Conservation (phyloP, 1,140 invertebrate genomes). For the Maconellicoccus hirsutus region DNA sequence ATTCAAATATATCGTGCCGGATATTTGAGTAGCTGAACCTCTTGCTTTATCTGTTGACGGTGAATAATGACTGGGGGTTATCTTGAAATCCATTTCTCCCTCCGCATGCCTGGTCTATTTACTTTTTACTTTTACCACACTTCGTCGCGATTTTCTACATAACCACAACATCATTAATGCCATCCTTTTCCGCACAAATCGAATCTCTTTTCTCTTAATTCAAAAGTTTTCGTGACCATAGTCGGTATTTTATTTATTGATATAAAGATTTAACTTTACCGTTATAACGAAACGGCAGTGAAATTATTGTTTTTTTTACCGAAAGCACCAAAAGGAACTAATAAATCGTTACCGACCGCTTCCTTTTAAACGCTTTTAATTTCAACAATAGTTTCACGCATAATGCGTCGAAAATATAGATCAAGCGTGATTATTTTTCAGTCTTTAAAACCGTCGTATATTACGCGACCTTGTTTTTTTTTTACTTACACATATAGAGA, state of each 20-base stretch:
- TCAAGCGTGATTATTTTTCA: no score
- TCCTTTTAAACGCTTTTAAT: not conserved
- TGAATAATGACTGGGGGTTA: conserved; percentile 15
- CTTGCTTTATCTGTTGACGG: not conserved
- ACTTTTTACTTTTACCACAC: not conserved
- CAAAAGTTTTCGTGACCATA: not conserved
- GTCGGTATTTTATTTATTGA: not conserved
- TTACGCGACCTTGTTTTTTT: no score
- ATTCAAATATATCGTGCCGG: conserved; percentile 19
- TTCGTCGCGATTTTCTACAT: conserved; percentile 13
- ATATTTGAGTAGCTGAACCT: conserved; percentile 17
- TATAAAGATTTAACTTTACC: not conserved
- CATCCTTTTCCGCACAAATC: not conserved
- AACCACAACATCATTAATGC: conserved; percentile 16
- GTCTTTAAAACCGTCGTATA: no score
- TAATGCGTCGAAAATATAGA: not conserved
- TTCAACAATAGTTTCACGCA: not conserved
- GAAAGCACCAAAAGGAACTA: not conserved
- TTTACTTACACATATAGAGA: no score
- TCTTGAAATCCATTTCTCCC: conserved; percentile 7
- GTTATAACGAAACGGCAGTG: not conserved
- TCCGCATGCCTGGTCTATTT: not conserved
- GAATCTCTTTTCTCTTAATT: not conserved
- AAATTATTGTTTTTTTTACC: not conserved
- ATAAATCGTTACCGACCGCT: not conserved